Conservation (phyloP, 2,797 vertebrate species). For the Ptychobarbus kaznakovi region DNA sequence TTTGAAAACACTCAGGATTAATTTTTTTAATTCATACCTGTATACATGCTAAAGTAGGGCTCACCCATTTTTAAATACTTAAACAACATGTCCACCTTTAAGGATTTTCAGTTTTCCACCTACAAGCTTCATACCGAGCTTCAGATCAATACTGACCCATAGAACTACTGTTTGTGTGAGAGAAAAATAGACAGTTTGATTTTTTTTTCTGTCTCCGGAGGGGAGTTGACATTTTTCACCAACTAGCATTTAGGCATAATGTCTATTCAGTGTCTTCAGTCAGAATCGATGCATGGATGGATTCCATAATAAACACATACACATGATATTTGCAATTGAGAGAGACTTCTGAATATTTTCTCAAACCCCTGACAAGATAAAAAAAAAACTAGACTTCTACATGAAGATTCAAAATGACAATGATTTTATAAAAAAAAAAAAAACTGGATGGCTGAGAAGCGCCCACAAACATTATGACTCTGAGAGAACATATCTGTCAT, state of each 20-base stretch:
- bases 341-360: not conserved
- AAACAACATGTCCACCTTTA: slow-evolving; percentile 7
- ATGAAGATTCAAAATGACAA: not conserved
- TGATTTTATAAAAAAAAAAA: slow-evolving; percentile 1
- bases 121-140: slow-evolving; percentile 31
- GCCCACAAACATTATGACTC: not conserved
- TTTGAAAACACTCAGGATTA: not conserved
- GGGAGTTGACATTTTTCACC: slow-evolving; percentile 58
- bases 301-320: slow-evolving; percentile 29
- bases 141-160: slow-evolving; percentile 48
- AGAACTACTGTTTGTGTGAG: slow-evolving; percentile 7
- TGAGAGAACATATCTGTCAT: slow-evolving; percentile 3
- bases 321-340: not conserved
- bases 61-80: not conserved
- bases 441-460: not conserved
- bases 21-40: not conserved
- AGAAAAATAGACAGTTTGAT: slow-evolving; percentile 33
- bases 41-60: not conserved
- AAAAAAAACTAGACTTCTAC: not conserved
- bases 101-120: slow-evolving; percentile 29
- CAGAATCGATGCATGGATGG: slow-evolving; percentile 54
- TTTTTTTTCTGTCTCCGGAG: slow-evolving; percentile 32
- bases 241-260: slow-evolving; percentile 45
- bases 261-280: slow-evolving; percentile 31
- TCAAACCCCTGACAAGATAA: not conserved